A percentile compares a stretch with the other conserved stretches of the same genome.
Evolutionary conservation across 2,888 invertebrate species (phyloP).

Genomic region (Gortyna flavago): DNA sequence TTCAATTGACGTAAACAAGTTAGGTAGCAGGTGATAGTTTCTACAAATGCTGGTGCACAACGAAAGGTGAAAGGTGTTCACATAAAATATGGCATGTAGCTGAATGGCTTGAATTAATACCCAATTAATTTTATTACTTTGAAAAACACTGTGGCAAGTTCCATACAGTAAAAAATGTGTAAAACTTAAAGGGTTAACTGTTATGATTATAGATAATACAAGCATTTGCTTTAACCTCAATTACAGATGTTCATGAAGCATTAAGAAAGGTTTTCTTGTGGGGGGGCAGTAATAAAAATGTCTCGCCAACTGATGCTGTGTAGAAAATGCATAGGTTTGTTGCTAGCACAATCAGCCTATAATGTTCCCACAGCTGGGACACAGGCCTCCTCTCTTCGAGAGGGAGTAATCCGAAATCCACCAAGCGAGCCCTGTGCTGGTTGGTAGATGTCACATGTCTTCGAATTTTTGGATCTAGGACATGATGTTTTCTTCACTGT

Average conservation of each 20-base stretch:
- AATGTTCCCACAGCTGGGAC: too few species aligned
- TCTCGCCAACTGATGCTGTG: neutral
- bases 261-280: neutral
- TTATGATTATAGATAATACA: constrained; percentile 9
- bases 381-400: too few species aligned
- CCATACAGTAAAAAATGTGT: constrained; percentile 25
- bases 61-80: constrained; percentile 58
- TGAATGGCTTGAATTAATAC: constrained; percentile 55
- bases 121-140: constrained; percentile 43
- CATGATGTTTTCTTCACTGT: neutral
- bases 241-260: constrained; percentile 7
- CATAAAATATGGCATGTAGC: constrained; percentile 31
- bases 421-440: neutral
- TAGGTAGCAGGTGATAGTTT: constrained; percentile 48
- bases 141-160: constrained; percentile 35
- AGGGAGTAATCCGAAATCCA: neutral
- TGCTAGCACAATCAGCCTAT: neutral
- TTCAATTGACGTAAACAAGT: constrained; percentile 41
- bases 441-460: neutral
- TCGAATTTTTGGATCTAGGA: neutral
- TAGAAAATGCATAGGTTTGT: neutral
- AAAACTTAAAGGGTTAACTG: constrained; percentile 20
- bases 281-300: constrained; percentile 11
- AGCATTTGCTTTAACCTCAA: constrained; percentile 22
- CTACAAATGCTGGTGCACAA: constrained; percentile 23